phyloP scores from a whole-genome alignment of 2,797 vertebrate species.

The Aphelocoma californica region DNA sequence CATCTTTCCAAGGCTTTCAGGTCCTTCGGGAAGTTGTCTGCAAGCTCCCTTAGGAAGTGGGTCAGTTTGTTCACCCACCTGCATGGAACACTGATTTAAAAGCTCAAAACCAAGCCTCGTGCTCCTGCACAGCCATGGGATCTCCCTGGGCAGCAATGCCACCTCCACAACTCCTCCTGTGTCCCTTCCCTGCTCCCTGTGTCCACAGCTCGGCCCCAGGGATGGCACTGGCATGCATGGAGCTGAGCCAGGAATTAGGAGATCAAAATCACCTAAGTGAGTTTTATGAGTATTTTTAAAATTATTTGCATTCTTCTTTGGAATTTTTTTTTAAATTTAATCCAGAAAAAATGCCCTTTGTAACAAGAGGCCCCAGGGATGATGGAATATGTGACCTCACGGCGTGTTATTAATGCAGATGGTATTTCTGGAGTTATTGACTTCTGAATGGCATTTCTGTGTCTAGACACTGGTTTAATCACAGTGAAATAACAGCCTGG shows the following conservation, averaged over 20 bases:
- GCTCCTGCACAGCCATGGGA: background rate
- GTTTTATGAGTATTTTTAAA: background rate
- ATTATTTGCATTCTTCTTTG: background rate
- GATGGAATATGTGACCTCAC: background rate
- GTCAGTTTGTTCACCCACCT: background rate
- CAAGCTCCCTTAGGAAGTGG: background rate
- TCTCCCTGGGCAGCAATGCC: background rate
- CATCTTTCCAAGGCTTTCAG: background rate
- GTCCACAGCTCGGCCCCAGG: background rate
- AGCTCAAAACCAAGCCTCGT: rapidly evolving
- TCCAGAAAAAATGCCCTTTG: background rate
- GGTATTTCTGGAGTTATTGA: constrained; percentile 38
- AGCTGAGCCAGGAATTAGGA: background rate
- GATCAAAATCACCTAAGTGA: background rate
- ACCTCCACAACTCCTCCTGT: background rate
- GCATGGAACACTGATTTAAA: background rate
- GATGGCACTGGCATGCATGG: rapidly evolving
- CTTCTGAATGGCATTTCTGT: constrained; percentile 36
- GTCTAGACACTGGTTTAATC: constrained; percentile 57
- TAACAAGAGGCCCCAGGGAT: background rate
- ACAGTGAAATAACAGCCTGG: constrained; percentile 39
- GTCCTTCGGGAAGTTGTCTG: background rate
- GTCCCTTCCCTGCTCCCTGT: background rate
- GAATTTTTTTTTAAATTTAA: background rate
- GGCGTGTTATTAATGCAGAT: constrained; percentile 15